phyloP scores from a whole-genome alignment of 2,797 vertebrate genomes.

The Geotrypetes seraphini region DNA sequence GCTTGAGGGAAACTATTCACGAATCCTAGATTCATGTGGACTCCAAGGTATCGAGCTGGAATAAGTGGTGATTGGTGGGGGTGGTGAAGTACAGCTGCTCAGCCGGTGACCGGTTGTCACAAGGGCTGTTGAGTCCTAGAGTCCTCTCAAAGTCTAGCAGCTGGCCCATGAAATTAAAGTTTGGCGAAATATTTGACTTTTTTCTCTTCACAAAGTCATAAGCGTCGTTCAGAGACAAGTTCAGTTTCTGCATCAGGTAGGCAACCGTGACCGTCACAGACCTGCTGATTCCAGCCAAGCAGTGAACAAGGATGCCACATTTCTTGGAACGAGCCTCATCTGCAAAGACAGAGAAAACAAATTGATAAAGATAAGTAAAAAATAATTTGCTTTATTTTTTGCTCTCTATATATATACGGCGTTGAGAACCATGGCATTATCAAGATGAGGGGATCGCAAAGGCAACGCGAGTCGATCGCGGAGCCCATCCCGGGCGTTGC shows the following conservation, averaged over 20 bases:
- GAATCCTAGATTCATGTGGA: constrained; percentile 74
- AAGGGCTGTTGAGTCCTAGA: constrained; percentile 89
- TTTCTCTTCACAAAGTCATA: constrained; percentile 97
- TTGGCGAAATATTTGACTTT: constrained; percentile 97
- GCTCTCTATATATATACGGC: too few relatives aligned
- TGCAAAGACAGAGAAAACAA: constrained; percentile 49
- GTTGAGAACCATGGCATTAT: too few relatives aligned
- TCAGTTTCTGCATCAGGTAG: constrained; percentile 98
- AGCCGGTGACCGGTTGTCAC: constrained; percentile 74
- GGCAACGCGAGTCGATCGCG: too few relatives aligned
- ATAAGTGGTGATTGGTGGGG: constrained; percentile 91
- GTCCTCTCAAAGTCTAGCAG: constrained; percentile 96
- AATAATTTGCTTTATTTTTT: background rate
- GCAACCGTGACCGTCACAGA: constrained; percentile 94
- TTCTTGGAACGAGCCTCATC: constrained; percentile 94
- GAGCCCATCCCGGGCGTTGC: too few relatives aligned
- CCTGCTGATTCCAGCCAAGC: constrained; percentile 91
- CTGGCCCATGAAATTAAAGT: constrained; percentile 98
- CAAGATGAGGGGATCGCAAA: too few relatives aligned
- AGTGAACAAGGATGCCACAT: constrained; percentile 94
- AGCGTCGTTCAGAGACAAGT: constrained; percentile 91
- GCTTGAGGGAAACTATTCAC: background rate
- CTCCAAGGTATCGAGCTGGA: constrained; percentile 88
- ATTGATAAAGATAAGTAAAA: constrained; percentile 17
- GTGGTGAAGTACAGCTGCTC: constrained; percentile 95